These are phyloP conservation scores for Temnothorax rugatulus DNA, from an alignment of 2,888 invertebrate genomes.

Conservation along the genomic window DNA sequence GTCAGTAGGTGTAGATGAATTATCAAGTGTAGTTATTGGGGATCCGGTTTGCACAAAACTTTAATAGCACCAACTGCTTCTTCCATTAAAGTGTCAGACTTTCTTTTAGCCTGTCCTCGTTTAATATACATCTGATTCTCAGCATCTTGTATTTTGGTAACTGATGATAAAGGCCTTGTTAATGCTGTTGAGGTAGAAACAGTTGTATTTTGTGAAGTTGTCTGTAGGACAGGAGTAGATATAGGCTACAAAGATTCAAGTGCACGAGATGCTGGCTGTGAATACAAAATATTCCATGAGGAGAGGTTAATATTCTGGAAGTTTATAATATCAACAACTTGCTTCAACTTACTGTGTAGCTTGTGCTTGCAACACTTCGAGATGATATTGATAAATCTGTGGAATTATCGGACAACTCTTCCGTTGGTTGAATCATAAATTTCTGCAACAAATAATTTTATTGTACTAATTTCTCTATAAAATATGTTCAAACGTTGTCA, in stretches of 20 bases:
- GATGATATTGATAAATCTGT: neutral
- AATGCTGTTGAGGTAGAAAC: neutral
- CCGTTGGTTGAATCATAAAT: neutral
- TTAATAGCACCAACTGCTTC: slow-evolving; percentile 12
- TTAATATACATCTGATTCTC: neutral
- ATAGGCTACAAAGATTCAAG: neutral
- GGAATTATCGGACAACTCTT: neutral
- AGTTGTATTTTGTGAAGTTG: too few species aligned
- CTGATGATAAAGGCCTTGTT: neutral
- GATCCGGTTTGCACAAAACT: neutral
- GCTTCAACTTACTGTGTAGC: neutral
- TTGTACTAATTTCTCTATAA: neutral
- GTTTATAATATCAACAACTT: neutral
- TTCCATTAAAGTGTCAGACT: neutral
- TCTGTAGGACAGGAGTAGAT: too few species aligned
- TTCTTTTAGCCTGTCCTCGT: neutral
- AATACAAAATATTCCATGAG: neutral
- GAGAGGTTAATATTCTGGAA: neutral
- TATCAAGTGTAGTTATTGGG: neutral
- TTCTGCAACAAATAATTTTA: slow-evolving; percentile 1
- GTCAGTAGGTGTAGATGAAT: neutral
- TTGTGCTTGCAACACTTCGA: neutral
- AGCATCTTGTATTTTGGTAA: neutral
- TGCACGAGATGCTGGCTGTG: neutral
- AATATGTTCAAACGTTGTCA: neutral